Base-by-base conservation (phyloP, 2,888 invertebrate genomes). In the Xestia rhomboidea region DNA sequence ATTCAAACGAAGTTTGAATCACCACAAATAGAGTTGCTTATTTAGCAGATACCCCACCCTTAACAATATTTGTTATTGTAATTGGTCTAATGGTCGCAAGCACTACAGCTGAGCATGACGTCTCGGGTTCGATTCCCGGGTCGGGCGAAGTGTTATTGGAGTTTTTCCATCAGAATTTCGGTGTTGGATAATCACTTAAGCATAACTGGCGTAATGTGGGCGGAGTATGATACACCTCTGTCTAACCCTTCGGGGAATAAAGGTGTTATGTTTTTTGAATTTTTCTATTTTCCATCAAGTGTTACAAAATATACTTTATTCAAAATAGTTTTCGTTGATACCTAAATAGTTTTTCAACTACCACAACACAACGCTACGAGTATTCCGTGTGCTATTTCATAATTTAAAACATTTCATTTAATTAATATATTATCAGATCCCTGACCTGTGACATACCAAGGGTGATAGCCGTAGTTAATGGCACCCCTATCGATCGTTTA, bases 401-500 rank as follows among this genome's bases (percentile, higher is more conserved):
- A 41, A 51, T 41, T 46, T 27, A 0, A 21, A 38, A 30, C 18
- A 30, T 46, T 27, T 46, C 6, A 66, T 51, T 38, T 67, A 21
- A 15, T 18, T 49, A 5, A 49, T 30, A 46, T 13, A 41, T 11
- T 34, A n/a, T 15, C 24, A 68, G 44, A 27, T 38, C 68, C 68
- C 27, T 46, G 63, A 38, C 34, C 34, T 63, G 44, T 27, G 51
- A 8, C 27, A 46, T 51, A n/a, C 34, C 27, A 63, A 24, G 44
- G 44, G 34, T 44, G 13, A 8, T 30, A 38, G 21, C 38, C 6
- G 7, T 38, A 27, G 66, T 49, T 13, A 27, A 1, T 10, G 18
- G 15, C 49, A 30, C 44, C 24, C 62, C 34, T 64, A 77, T 78
- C 49, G 70, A 78, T 78, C 78, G 70, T 70, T 21, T 30, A 57